Evolutionary conservation across 2,797 vertebrate genomes (phyloP).

Genomic region (Sus cebifrons): DNA sequence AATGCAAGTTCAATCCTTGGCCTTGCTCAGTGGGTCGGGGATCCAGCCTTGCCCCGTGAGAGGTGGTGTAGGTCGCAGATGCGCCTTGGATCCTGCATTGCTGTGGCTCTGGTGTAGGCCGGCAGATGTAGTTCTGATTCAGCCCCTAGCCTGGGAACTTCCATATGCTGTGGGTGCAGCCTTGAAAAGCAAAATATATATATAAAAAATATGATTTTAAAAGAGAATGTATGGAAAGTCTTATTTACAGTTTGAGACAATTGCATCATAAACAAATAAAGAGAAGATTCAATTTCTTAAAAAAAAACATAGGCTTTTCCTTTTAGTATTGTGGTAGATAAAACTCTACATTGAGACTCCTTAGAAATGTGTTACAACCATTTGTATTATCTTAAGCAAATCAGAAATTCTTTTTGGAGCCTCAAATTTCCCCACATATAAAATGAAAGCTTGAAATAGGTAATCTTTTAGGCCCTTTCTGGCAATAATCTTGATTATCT

Average conservation of each 20-base stretch:
- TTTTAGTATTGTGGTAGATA: background rate
- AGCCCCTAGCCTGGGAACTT: too few relatives aligned
- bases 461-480: background rate
- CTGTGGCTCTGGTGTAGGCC: too few relatives aligned
- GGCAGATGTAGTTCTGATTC: too few relatives aligned
- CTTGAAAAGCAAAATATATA: too few relatives aligned
- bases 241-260: conserved; percentile 25
- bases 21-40: too few relatives aligned
- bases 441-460: background rate
- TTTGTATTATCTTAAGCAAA: conserved; percentile 1
- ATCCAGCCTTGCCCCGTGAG: too few relatives aligned
- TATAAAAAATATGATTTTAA: background rate
- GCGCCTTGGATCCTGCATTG: too few relatives aligned
- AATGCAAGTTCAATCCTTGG: too few relatives aligned
- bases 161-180: too few relatives aligned
- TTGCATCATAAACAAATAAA: background rate
- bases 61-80: too few relatives aligned
- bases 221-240: background rate
- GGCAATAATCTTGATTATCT: background rate
- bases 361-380: background rate
- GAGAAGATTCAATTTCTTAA: background rate
- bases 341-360: background rate
- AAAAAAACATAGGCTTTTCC: background rate
- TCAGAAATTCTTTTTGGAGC: conserved; percentile 38
- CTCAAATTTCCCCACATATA: conserved; percentile 13